Percentiles rank a stretch among this genome's conserved stretches.
phyloP scores from a whole-genome alignment of 2,113 vertebrate species.

The Dendropsophus ebraccatus region DNA sequence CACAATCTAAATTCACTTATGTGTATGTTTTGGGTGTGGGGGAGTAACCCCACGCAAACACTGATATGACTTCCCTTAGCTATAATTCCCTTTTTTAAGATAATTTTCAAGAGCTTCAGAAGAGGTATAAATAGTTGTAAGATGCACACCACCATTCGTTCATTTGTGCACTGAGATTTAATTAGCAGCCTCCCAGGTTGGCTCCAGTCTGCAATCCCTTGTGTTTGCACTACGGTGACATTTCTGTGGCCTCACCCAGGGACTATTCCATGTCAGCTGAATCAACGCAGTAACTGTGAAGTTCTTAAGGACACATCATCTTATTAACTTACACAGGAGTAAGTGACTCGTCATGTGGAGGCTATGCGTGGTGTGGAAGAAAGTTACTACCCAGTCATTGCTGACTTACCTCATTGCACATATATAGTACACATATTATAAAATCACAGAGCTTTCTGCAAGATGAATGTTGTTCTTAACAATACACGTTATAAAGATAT shows the following conservation, averaged over 20 bases:
- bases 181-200: background rate
- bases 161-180: background rate
- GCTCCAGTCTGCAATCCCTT: background rate
- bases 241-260: background rate
- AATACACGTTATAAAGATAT: no score
- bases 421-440: no score
- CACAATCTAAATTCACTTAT: no score
- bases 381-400: background rate
- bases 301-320: conserved; percentile 51
- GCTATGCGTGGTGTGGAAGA: background rate
- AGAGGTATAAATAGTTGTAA: no score
- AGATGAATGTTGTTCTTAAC: no score
- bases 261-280: conserved; percentile 2
- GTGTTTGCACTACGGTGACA: conserved; percentile 24
- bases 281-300: conserved; percentile 14
- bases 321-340: background rate
- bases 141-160: no score
- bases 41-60: no score
- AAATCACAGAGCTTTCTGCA: no score
- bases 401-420: background rate
- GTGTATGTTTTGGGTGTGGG: no score
- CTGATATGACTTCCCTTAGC: no score
- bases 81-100: no score
- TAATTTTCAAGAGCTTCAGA: no score
- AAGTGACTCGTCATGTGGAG: background rate